Evolutionary conservation across 2,113 vertebrate genomes (phyloP).

Genomic region (Stigmatopora nigra): DNA sequence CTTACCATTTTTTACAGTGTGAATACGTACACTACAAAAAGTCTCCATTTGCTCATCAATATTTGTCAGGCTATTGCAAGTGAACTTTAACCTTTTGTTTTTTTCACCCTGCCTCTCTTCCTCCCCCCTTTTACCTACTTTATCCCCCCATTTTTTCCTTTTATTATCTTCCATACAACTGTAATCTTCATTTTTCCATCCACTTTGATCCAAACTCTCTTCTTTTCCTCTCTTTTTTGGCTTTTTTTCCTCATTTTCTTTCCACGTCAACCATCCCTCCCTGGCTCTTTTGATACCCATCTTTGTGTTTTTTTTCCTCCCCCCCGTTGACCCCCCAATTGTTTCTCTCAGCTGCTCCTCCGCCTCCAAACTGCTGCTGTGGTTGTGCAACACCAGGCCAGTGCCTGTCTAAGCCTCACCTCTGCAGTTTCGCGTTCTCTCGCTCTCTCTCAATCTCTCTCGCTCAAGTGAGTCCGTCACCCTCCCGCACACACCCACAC

Average conservation of each 20-base stretch:
- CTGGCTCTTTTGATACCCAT: neutral
- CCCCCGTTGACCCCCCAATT: neutral
- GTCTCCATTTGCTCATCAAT: too few relatives aligned
- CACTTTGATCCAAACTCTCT: neutral
- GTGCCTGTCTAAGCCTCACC: conserved; percentile 74
- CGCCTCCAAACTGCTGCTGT: conserved; percentile 89
- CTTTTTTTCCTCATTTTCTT: neutral
- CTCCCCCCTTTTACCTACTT: conserved; percentile 6
- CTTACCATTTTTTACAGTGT: neutral
- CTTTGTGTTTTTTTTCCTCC: conserved; percentile 14
- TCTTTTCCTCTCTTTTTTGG: conserved; percentile 12
- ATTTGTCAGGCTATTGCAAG: too few relatives aligned
- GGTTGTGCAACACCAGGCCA: conserved; percentile 90
- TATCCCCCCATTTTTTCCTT: conserved; percentile 17
- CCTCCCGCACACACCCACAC: neutral
- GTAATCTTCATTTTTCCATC: conserved; percentile 1
- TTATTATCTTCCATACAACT: conserved; percentile 32
- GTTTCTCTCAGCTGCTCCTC: conserved; percentile 84
- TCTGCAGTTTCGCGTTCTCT: conserved; percentile 25
- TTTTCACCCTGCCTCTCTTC: conserved; percentile 36
- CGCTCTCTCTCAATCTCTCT: conserved; percentile 1
- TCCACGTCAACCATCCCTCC: neutral
- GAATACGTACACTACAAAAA: neutral
- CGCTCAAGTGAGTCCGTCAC: conserved; percentile 1
- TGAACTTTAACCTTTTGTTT: conserved; percentile 63